These are phyloP conservation scores for Spodoptera exigua DNA, from an alignment of 2,888 invertebrate genomes.

Conservation along the genomic window DNA sequence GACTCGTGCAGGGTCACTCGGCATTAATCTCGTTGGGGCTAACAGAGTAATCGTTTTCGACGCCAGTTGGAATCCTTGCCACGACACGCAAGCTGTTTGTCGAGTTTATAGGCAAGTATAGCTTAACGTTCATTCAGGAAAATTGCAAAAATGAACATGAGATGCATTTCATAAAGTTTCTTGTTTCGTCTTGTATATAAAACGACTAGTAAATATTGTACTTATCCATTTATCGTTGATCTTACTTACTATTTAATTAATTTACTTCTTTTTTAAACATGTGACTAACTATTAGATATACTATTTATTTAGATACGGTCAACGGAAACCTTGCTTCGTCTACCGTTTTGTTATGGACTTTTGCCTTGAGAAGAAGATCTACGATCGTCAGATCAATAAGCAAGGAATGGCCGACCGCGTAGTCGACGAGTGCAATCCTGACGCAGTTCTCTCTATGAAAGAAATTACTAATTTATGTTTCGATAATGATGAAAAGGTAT, in stretches of 20 bases:
- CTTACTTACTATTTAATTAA: no score
- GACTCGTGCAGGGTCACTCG: constrained; percentile 98
- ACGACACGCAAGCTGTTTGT: constrained; percentile 99
- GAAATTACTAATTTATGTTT: constrained; percentile 97
- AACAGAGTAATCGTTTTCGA: constrained; percentile 99
- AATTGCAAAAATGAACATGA: no score
- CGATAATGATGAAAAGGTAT: constrained; percentile 93
- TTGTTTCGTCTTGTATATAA: no score
- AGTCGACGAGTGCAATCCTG: constrained; percentile 99
- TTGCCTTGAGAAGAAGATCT: constrained; percentile 99
- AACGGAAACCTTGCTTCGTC: constrained; percentile 97
- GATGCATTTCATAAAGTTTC: no score
- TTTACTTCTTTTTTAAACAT: constrained; percentile 5
- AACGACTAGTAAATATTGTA: no score
- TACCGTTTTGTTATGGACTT: constrained; percentile 99
- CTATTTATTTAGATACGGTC: constrained; percentile 88
- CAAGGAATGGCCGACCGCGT: constrained; percentile 99
- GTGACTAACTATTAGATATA: neutral
- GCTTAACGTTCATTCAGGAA: no score
- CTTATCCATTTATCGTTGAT: no score
- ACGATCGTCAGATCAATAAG: constrained; percentile 99
- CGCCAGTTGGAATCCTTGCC: constrained; percentile 99
- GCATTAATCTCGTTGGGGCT: constrained; percentile 99
- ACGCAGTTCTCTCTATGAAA: constrained; percentile 96
- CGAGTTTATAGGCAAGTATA: constrained; percentile 93